Evolutionary conservation across 2,797 vertebrate genomes (phyloP).

Genomic region (Pseudochaenichthys georgianus): DNA sequence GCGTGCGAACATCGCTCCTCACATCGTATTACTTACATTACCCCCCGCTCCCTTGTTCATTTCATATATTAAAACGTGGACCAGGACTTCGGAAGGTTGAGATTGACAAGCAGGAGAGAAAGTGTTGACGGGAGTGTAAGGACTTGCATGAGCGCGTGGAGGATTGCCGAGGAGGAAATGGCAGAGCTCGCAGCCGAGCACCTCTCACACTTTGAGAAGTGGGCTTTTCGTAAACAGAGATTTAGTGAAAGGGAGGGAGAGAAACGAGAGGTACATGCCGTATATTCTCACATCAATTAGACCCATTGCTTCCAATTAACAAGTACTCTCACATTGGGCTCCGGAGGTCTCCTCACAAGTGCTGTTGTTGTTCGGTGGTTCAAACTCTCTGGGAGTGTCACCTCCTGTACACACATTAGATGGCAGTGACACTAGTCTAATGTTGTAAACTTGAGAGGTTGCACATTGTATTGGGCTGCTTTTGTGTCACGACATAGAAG

Average conservation of each 20-base stretch:
- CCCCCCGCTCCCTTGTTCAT: slow-evolving; percentile 54
- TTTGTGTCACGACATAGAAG: slow-evolving; percentile 16
- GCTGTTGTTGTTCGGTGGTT: slow-evolving; percentile 58
- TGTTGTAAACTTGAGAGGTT: slow-evolving; percentile 45
- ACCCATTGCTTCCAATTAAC: slow-evolving; percentile 62
- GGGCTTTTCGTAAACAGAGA: slow-evolving; percentile 46
- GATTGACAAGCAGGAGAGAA: slow-evolving; percentile 69
- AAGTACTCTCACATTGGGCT: slow-evolving; percentile 58
- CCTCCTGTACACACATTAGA: slow-evolving; percentile 45
- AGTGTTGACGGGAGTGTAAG: slow-evolving; percentile 44
- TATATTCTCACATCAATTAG: slow-evolving; percentile 71
- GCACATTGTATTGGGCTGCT: slow-evolving; percentile 19
- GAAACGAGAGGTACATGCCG: slow-evolving; percentile 38
- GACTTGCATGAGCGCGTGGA: slow-evolving; percentile 39
- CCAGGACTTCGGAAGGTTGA: slow-evolving; percentile 46
- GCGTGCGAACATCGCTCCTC: slow-evolving; percentile 69
- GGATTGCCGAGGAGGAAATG: slow-evolving; percentile 60
- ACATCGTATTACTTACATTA: slow-evolving; percentile 75
- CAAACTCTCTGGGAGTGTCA: slow-evolving; percentile 43
- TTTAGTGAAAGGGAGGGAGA: slow-evolving; percentile 45
- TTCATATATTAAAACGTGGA: slow-evolving; percentile 61
- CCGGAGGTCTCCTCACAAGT: slow-evolving; percentile 54
- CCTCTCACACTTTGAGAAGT: slow-evolving; percentile 65
- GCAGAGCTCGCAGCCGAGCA: slow-evolving; percentile 62
- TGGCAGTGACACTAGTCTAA: slow-evolving; percentile 46